phyloP scores from a whole-genome alignment of 2,797 vertebrate genomes.

The Anniella stebbinsi region DNA sequence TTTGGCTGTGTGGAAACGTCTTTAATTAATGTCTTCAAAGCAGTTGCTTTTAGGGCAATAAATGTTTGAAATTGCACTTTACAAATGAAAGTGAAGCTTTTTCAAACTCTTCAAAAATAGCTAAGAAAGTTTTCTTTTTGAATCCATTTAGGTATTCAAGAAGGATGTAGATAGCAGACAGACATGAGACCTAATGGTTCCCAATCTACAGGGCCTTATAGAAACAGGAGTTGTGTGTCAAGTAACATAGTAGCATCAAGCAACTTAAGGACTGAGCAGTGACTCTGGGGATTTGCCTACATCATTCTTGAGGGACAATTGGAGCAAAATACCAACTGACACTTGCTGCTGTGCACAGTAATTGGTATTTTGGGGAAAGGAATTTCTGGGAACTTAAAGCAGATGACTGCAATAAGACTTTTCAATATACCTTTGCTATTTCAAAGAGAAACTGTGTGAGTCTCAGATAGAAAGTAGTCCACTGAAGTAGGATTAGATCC shows the following conservation, averaged over 20 bases:
- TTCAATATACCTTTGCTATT: neutral
- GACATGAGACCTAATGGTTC: neutral
- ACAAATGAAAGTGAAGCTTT: neutral
- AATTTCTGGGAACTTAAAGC: conserved; percentile 6
- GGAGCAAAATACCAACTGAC: neutral
- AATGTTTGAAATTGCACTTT: neutral
- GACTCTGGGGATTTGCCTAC: neutral
- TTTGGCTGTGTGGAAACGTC: neutral
- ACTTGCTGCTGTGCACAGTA: neutral
- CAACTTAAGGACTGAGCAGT: neutral
- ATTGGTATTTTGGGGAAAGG: conserved; percentile 3
- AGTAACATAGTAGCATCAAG: neutral
- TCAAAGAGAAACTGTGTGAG: neutral
- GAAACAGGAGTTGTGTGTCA: neutral
- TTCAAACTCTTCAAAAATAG: conserved; percentile 1
- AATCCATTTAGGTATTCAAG: neutral
- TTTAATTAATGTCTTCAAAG: neutral
- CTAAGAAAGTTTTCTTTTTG: neutral
- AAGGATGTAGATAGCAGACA: neutral
- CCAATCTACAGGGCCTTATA: neutral
- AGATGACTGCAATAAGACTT: neutral
- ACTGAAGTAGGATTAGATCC: neutral
- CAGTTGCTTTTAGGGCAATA: conserved; percentile 3
- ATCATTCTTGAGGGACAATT: neutral
- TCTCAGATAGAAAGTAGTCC: neutral